A percentile compares a stretch with the other conserved stretches of the same genome.
phyloP scores from a whole-genome alignment of 2,888 invertebrate species.

The Dichetophora obliterata region DNA sequence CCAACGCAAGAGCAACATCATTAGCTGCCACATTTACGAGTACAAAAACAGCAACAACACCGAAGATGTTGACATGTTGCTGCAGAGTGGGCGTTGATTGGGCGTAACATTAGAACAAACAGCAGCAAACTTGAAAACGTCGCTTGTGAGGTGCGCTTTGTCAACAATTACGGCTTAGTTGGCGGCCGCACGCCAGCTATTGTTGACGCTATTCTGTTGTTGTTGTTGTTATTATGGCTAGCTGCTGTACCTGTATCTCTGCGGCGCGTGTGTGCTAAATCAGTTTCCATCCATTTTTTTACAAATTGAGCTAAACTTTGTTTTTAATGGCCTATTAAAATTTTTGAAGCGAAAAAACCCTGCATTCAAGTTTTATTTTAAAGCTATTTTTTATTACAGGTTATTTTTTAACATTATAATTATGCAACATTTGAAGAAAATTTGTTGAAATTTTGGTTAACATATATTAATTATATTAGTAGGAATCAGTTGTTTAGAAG shows the following conservation, averaged over 20 bases:
- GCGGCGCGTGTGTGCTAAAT: constrained; percentile 35
- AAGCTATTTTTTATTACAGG: neutral
- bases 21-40: constrained; percentile 7
- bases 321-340: too few species aligned
- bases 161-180: constrained; percentile 26
- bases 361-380: too few species aligned
- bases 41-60: neutral
- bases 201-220: constrained; percentile 16
- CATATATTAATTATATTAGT: too few species aligned
- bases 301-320: neutral
- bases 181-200: neutral
- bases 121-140: neutral
- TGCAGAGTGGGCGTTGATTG: neutral
- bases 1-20: constrained; percentile 4
- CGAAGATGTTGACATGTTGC: neutral
- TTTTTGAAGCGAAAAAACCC: too few species aligned
- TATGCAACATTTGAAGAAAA: too few species aligned
- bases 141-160: constrained; percentile 19
- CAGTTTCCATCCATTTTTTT: constrained; percentile 41
- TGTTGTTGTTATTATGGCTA: constrained; percentile 18
- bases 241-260: constrained; percentile 42
- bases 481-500: too few species aligned
- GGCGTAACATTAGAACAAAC: neutral
- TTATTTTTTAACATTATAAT: too few species aligned
- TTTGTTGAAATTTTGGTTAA: too few species aligned